Base-by-base conservation (phyloP, 30 jellyfish, hydroid and myxozoan genomes). In the Aurelia aurita region DNA sequence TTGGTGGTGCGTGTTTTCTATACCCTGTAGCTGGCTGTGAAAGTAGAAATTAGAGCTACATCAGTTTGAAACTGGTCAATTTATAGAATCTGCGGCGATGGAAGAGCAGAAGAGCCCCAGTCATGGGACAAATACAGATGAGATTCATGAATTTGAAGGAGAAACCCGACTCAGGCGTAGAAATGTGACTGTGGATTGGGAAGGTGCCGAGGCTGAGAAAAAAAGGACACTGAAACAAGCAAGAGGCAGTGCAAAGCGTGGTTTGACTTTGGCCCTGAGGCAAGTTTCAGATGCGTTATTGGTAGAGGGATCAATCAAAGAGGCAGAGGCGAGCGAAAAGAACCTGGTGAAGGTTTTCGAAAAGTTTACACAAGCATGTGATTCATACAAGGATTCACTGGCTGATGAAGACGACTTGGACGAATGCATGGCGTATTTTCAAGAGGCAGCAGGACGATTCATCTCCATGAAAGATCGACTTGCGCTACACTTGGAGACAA, bases 161-260 rank as follows among this genome's bases (percentile, higher is more conserved):
- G n/a, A n/a, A n/a, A n/a, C n/a, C n/a, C n/a, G n/a, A n/a, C n/a
- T n/a, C n/a, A n/a, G 2, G 29, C 77, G n/a, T n/a, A 47, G 59
- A 47, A 47, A 47, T 47, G 59, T 47, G 59, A 47, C 59, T 16
- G 59, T 47, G 59, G 59, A 47, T 47, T 47, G 59, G 59, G 16
- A 47, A 47, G 59, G 59, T 47, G 59, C 16, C 72, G 27, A 59
- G 72, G 25, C 32, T 59, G 20, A 59, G 32, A 59, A 59, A 25
- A 59, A 20, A 25, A 12, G 32, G 32, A 16, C 32, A 59, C 27
- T 25, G 72, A 59, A 16, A 59, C 72, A 59, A 25, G 72, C 13
- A 47, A 47, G 59, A 47, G 59, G 59, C 59, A 47, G 16, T 47
- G 59, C 59, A 47, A 73, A 73, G 57, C 86, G 86, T 10, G 86